phyloP scores from a whole-genome alignment of 2,888 invertebrate species.

The Monopis laevigella region DNA sequence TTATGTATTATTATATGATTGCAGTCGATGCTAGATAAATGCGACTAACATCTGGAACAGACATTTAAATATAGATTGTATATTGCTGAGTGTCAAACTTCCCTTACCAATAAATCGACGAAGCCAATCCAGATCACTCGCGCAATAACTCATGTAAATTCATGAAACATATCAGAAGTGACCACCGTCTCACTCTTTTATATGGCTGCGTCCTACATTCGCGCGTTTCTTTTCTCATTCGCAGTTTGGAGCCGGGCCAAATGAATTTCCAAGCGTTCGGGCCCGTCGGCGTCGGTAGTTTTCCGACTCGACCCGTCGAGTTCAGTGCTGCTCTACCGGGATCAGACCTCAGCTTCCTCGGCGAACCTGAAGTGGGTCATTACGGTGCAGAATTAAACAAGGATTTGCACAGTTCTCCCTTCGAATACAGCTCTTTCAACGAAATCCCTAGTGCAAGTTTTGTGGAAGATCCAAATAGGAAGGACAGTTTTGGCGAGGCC shows the following conservation, averaged over 20 bases:
- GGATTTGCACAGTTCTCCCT: constrained; percentile 27
- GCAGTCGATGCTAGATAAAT: not conserved
- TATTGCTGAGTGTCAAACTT: constrained; percentile 52
- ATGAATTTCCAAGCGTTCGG: constrained; percentile 62
- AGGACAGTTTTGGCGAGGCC: constrained; percentile 50
- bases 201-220: constrained; percentile 50
- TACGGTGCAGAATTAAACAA: constrained; percentile 35
- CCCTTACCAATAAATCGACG: constrained; percentile 47
- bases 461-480: constrained; percentile 24
- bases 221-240: constrained; percentile 65
- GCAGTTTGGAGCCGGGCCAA: constrained; percentile 69
- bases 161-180: constrained; percentile 48
- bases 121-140: constrained; percentile 55
- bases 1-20: too few relatives aligned
- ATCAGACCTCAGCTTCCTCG: constrained; percentile 32
- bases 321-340: constrained; percentile 48
- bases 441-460: constrained; percentile 28
- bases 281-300: constrained; percentile 56
- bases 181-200: constrained; percentile 55
- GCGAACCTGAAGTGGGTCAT: constrained; percentile 45
- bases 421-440: constrained; percentile 24
- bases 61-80: constrained; percentile 47
- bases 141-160: constrained; percentile 58
- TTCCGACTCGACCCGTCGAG: constrained; percentile 59
- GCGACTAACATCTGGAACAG: constrained; percentile 21